phyloP scores from a whole-genome alignment of 2,113 vertebrate species.

The Progne subis region DNA sequence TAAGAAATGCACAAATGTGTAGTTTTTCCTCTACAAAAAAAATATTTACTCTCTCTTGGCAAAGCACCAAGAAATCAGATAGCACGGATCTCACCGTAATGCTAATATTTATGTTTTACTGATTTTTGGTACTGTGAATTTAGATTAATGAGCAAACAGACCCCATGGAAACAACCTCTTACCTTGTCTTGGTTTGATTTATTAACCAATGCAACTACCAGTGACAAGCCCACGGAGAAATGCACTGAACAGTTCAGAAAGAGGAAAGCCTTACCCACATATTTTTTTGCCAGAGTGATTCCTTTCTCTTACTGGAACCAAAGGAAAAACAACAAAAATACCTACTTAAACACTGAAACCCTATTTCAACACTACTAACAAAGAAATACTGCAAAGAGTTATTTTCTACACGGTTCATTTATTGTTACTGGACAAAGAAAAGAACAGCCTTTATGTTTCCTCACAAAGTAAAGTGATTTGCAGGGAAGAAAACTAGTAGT shows the following conservation, averaged over 20 bases:
- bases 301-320: not conserved
- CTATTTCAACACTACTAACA: not conserved
- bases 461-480: slow-evolving; percentile 2
- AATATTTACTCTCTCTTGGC: not conserved
- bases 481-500: not conserved
- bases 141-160: slow-evolving; percentile 39
- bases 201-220: slow-evolving; percentile 63
- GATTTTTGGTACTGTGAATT: slow-evolving; percentile 20
- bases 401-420: not conserved
- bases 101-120: not conserved
- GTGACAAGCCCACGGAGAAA: slow-evolving; percentile 53
- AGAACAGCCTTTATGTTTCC: not conserved
- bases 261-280: not conserved
- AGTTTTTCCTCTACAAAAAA: not conserved
- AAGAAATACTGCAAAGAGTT: not conserved
- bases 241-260: slow-evolving; percentile 25
- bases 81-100: not conserved
- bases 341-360: not conserved
- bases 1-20: not conserved
- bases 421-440: not conserved
- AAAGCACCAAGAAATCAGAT: not conserved
- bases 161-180: slow-evolving; percentile 47
- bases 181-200: slow-evolving; percentile 53
- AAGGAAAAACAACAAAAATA: not conserved
- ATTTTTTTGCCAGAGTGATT: not conserved